These are phyloP conservation scores for Orthosia gothica DNA, from an alignment of 2,888 invertebrate species.

Conservation along the genomic window DNA sequence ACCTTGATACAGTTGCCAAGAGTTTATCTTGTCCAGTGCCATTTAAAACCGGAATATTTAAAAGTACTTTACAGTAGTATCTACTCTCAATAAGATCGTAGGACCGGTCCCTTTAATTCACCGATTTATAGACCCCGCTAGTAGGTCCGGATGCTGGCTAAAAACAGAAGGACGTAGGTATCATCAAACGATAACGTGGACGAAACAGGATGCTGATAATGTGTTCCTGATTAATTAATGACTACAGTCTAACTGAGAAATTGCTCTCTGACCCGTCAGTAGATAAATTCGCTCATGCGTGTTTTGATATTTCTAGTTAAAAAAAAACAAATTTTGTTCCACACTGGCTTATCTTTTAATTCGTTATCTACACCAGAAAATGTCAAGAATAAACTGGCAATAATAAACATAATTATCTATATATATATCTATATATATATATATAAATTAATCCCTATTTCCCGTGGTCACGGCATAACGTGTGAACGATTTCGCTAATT, in stretches of 20 bases:
- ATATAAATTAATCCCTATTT: too few relatives aligned
- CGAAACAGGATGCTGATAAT: constrained; percentile 69
- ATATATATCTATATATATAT: too few relatives aligned
- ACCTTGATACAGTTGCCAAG: not conserved
- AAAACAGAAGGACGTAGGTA: constrained; percentile 44
- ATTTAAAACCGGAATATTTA: constrained; percentile 15
- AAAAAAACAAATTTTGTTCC: constrained; percentile 1
- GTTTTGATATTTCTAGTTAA: constrained; percentile 7
- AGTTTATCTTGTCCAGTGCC: constrained; percentile 2
- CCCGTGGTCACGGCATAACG: too few relatives aligned
- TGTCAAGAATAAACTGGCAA: too few relatives aligned
- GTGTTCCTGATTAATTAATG: constrained; percentile 74
- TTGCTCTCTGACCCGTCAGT: constrained; percentile 65
- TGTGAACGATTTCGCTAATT: too few relatives aligned
- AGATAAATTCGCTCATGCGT: constrained; percentile 33
- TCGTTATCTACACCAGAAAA: not conserved
- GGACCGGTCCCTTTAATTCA: constrained; percentile 13
- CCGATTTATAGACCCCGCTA: not conserved
- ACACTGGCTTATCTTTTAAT: constrained; percentile 17
- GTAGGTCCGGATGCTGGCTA: constrained; percentile 12
- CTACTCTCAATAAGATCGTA: not conserved
- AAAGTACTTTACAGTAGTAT: not conserved
- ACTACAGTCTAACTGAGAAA: constrained; percentile 66
- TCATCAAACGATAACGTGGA: constrained; percentile 50
- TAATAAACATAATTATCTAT: too few relatives aligned